These are phyloP conservation scores for Menidia menidia DNA, from an alignment of 2,797 vertebrate species.

Conservation along the genomic window DNA sequence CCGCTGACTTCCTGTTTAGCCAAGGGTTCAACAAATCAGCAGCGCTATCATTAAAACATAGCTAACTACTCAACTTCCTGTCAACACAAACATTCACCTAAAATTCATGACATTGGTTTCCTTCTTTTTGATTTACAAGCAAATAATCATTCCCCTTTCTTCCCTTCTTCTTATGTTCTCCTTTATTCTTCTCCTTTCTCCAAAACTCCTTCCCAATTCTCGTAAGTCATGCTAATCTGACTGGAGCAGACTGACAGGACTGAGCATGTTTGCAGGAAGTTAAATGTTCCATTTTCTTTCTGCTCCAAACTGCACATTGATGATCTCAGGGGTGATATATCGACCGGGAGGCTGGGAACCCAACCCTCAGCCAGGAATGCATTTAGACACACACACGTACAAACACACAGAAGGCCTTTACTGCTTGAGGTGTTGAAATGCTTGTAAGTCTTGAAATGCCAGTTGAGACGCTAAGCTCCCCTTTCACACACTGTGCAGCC, in stretches of 20 bases:
- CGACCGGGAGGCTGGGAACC: conserved; percentile 71
- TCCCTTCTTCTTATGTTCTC: conserved; percentile 33
- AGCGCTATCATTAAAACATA: conserved; percentile 59
- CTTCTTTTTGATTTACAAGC: conserved; percentile 45
- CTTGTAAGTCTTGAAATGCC: conserved; percentile 82
- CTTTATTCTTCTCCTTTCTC: conserved; percentile 22
- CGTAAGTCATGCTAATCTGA: conserved; percentile 78
- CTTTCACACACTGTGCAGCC: conserved; percentile 68
- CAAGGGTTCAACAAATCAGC: conserved; percentile 62
- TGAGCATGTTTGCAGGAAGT: conserved; percentile 81
- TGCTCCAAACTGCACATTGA: conserved; percentile 67
- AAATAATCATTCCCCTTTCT: conserved; percentile 46
- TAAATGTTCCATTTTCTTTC: conserved; percentile 68
- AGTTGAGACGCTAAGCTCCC: conserved; percentile 73
- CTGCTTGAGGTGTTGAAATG: conserved; percentile 80
- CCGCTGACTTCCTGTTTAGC: conserved; percentile 75
- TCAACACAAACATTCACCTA: conserved; percentile 68
- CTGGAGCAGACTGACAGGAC: conserved; percentile 74
- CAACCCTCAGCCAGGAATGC: conserved; percentile 70
- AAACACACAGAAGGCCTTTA: conserved; percentile 59
- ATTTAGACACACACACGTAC: conserved; percentile 49
- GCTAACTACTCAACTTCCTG: conserved; percentile 70
- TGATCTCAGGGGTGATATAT: conserved; percentile 81
- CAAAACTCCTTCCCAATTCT: conserved; percentile 43
- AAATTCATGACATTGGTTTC: conserved; percentile 70